Evolutionary conservation across 2,797 vertebrate genomes (phyloP).

Genomic region (Lithobates pipiens): DNA sequence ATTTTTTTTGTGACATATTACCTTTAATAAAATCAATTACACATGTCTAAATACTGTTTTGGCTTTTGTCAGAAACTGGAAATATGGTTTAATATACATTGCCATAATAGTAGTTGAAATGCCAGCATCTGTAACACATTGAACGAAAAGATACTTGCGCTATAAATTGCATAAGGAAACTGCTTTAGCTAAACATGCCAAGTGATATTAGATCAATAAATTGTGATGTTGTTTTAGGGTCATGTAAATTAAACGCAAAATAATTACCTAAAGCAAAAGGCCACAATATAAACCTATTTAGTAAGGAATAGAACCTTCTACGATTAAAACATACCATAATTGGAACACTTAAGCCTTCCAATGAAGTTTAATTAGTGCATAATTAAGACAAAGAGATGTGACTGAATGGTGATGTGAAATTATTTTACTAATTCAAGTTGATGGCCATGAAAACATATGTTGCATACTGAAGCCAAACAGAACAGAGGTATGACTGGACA

Average conservation of each 20-base stretch:
- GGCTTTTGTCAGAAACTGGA: background rate
- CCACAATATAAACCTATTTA: background rate
- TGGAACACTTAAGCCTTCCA: constrained; percentile 34
- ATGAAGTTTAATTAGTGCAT: constrained; percentile 54
- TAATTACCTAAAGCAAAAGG: constrained; percentile 20
- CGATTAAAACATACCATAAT: constrained; percentile 18
- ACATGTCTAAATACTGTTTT: background rate
- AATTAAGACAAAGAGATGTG: constrained; percentile 51
- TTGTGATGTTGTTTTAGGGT: background rate
- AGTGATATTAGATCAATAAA: constrained; percentile 22
- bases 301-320: constrained; percentile 10
- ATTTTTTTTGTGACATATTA: background rate
- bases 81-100: background rate
- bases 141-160: background rate
- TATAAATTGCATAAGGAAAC: background rate
- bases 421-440: constrained; percentile 26
- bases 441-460: constrained; percentile 44
- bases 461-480: constrained; percentile 6
- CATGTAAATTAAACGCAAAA: background rate
- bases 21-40: background rate
- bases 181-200: background rate
- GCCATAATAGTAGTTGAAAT: background rate
- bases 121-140: background rate
- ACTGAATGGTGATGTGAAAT: constrained; percentile 36
- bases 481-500: constrained; percentile 15